These are phyloP conservation scores for Pogonognathellus flavescens DNA, from an alignment of 1,140 invertebrate species.

Conservation along the genomic window DNA sequence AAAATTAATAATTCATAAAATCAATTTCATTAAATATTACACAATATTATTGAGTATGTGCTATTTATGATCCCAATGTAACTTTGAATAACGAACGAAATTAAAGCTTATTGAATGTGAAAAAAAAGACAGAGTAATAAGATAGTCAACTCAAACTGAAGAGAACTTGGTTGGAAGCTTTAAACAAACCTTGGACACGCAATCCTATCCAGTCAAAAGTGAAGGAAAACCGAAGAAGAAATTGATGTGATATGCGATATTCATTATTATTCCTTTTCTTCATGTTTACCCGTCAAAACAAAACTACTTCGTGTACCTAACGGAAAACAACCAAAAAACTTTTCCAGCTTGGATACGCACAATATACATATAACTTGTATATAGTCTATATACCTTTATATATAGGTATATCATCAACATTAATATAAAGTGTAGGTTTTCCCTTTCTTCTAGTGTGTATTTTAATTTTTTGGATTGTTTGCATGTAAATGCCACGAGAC, in stretches of 20 bases:
- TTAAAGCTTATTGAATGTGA: no score
- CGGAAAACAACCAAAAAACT: conserved; percentile 38
- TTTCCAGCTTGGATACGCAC: neutral
- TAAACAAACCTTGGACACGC: conserved; percentile 21
- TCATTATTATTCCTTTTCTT: conserved; percentile 1
- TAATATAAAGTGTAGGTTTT: neutral
- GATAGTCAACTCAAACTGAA: neutral
- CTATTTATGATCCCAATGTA: no score
- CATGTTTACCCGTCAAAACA: conserved; percentile 16
- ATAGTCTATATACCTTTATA: no score
- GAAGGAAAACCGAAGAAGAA: conserved; percentile 46
- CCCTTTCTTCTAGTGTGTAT: neutral
- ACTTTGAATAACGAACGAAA: no score
- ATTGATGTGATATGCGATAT: conserved; percentile 47
- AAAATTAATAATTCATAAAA: no score
- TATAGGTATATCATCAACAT: neutral
- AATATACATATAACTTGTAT: no score
- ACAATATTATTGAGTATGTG: no score
- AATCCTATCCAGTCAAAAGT: conserved; percentile 13
- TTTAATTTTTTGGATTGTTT: neutral
- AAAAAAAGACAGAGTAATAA: neutral
- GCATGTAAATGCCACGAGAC: no score
- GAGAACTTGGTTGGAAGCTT: neutral
- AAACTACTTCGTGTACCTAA: no score
- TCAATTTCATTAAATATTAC: no score